These are phyloP conservation scores for Scaptomyza flava DNA, from an alignment of 2,888 invertebrate genomes.

Conservation along the genomic window DNA sequence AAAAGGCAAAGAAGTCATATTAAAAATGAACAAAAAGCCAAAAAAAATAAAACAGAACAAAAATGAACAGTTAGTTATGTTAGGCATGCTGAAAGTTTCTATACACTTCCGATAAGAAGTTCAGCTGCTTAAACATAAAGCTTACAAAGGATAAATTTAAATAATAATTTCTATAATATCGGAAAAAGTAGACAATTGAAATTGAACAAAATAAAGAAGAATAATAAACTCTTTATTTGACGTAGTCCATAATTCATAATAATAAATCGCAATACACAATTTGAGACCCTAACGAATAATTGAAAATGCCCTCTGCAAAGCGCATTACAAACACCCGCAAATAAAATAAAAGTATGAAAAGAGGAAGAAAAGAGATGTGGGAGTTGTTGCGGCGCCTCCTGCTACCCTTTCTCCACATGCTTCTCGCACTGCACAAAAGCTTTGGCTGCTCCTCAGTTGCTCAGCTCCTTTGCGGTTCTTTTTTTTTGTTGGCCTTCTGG, in stretches of 20 bases:
- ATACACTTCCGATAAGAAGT: not conserved
- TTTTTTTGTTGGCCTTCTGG: constrained; percentile 46
- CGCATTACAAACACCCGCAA: not conserved
- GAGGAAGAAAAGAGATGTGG: constrained; percentile 43
- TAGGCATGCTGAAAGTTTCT: not conserved
- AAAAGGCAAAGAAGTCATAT: constrained; percentile 64
- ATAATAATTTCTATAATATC: no score
- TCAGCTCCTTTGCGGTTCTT: constrained; percentile 38
- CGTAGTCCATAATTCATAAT: no score
- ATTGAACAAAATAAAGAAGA: not conserved
- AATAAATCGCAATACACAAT: not conserved
- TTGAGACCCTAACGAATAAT: not conserved
- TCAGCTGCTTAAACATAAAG: not conserved
- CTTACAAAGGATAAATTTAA: not conserved
- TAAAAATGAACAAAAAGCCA: constrained; percentile 63
- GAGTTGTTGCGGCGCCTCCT: constrained; percentile 40
- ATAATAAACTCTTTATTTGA: no score
- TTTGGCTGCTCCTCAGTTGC: not conserved
- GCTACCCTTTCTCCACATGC: not conserved
- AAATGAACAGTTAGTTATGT: constrained; percentile 3
- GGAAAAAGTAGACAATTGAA: not conserved
- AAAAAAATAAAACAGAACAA: constrained; percentile 15
- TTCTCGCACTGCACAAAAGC: not conserved
- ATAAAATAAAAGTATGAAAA: constrained; percentile 13
- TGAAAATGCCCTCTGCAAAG: not conserved